A percentile compares a stretch with the other conserved stretches of the same genome.
These are phyloP conservation scores for Oriolus oriolus DNA, from an alignment of 2,113 vertebrate genomes.

Conservation along the genomic window DNA sequence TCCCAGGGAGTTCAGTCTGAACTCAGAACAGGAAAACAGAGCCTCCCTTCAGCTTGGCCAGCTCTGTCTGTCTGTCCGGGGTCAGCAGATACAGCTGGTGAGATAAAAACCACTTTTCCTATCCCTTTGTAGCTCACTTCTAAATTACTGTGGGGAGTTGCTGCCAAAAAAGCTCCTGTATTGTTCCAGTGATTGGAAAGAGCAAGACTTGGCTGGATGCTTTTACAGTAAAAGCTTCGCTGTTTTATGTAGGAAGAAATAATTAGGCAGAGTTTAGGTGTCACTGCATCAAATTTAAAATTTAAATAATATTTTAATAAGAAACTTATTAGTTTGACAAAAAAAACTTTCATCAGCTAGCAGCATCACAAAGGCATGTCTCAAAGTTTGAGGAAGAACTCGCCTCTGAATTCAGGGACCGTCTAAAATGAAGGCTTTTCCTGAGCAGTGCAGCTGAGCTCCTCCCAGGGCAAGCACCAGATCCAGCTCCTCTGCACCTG, in stretches of 20 bases:
- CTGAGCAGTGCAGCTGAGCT: not conserved
- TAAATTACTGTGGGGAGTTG: not conserved
- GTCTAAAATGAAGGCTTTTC: not conserved
- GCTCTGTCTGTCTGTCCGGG: not conserved
- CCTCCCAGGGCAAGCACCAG: not conserved
- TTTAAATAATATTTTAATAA: constrained; percentile 55
- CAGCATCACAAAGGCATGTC: not conserved
- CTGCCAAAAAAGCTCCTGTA: not conserved
- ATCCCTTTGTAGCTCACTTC: not conserved
- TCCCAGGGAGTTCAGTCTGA: not conserved
- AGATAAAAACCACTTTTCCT: not conserved
- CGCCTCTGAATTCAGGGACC: not conserved
- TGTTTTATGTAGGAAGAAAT: not conserved
- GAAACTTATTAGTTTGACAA: not conserved
- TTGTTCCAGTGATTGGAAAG: not conserved
- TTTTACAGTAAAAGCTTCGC: not conserved
- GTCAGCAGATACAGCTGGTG: not conserved
- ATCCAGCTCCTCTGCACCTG: not conserved
- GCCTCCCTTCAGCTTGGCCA: not conserved
- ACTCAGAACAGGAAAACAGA: not conserved
- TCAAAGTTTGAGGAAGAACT: not conserved
- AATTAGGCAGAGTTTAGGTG: not conserved
- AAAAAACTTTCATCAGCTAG: not conserved
- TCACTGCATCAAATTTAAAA: not conserved
- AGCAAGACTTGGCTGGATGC: not conserved